Evolutionary conservation across 2,797 vertebrate genomes (phyloP), one percentile per base, ranked within the genome.

Genomic region (Sebastes ruberrimus): DNA sequence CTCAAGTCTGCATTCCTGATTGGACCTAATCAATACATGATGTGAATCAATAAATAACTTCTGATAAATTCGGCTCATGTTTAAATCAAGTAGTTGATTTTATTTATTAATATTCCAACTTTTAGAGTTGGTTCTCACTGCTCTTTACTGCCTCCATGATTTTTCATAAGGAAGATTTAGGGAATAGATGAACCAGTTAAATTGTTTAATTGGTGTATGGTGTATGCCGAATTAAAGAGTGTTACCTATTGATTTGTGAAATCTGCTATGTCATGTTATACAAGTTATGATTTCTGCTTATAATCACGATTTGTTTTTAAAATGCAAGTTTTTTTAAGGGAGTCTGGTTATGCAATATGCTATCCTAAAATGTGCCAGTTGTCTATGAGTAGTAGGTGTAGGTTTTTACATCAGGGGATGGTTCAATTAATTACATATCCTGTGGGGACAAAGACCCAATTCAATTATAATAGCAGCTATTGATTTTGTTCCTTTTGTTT

Each of bases 401-500:
- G 1, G 7, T 27, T 70, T 60, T 69, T 20, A 20, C 10, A 25
- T 20, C 7, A 35, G 16, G n/a, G 27, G 55, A 53, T 6, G 10
- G 25, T 35, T 49, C 16, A 9, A 67, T 35, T 74, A 62, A 64
- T 68, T 62, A 10, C 23, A 76, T 52, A 53, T 61, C n/a, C 22
- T 64, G 25, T 18, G 8, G 35, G 4, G 3, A 38, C 10, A 57
- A 63, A 5, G 11, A 59, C 5, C 16, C 25, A 32, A 0, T 10
- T 63, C 3, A 70, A 16, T 68, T 52, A 7, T 66, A 14, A 49
- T 20, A 22, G 18, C 27, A 28, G 2, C 20, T 53, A 55, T 30
- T 62, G 13, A 35, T 32, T 56, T 46, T 30, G 3, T 30, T 30
- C 7, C 9, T 32, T 68, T 46, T 42, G 25, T 59, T 33, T 71